These are phyloP conservation scores for Choloepus hoffmanni DNA, from an alignment of 2,113 vertebrate species.

Conservation along the genomic window DNA sequence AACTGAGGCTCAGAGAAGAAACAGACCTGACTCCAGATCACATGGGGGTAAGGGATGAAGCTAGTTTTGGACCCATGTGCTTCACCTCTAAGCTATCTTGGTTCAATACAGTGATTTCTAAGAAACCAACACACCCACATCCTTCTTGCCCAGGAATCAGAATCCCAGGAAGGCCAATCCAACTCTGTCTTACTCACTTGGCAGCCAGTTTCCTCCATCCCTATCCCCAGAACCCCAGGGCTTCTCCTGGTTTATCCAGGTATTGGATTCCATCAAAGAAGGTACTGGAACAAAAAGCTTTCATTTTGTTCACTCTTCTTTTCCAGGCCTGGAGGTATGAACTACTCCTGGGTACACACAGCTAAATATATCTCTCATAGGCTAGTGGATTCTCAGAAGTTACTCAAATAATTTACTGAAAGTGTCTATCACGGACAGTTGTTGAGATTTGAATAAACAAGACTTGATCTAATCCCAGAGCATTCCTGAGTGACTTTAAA, in stretches of 20 bases:
- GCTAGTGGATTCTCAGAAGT: background rate
- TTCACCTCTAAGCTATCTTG: background rate
- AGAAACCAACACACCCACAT: background rate
- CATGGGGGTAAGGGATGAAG: background rate
- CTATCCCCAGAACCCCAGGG: background rate
- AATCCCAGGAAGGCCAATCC: background rate
- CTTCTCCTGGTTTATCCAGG: background rate
- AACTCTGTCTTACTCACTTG: background rate
- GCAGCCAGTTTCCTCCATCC: background rate
- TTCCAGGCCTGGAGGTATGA: background rate
- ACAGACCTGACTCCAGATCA: background rate
- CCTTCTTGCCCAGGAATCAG: background rate
- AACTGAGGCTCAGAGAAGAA: background rate
- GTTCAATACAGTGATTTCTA: background rate
- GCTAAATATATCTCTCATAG: constrained; percentile 1
- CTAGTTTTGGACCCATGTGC: background rate
- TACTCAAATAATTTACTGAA: background rate
- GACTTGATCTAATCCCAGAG: background rate
- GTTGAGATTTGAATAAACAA: background rate
- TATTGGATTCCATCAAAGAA: background rate
- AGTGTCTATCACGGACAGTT: background rate
- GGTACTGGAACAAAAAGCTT: background rate
- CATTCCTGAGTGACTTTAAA: background rate
- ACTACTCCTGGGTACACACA: background rate
- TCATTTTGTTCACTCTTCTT: background rate